Evolutionary conservation across 30 jellyfish, hydroid and myxozoan species (phyloP), one percentile per base, ranked within the genome.

Genomic region (Pelagia noctiluca): DNA sequence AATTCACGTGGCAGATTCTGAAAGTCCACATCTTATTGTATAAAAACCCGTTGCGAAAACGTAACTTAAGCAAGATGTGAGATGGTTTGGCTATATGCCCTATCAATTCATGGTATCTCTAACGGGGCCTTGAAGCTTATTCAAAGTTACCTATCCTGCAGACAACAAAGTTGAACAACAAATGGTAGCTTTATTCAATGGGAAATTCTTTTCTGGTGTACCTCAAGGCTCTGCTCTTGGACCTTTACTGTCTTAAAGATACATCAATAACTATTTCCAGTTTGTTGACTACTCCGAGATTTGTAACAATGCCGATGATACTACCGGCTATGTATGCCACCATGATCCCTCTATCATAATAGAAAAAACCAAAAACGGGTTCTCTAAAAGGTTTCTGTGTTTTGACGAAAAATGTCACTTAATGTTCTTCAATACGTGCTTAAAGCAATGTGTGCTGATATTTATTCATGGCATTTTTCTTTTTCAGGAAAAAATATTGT

Each of bases 401-500:
- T 42, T 5, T 5, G 12, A 16, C 57, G 57, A 42, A 42, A 42
- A 42, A 42, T 42, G 57, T 19, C 2, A 52, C 26, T 52, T 3
- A 52, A 52, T 52, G 68, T 52, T 52, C 28, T 52, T 52, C 21
- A 19, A 30, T 52, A 52, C n/a, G n/a, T n/a, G n/a, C n/a, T n/a
- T 42, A 42, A 42, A 5, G 57, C 57, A 42, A 42, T n/a, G 16
- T 42, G 57, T 42, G 16, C 8, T 42, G 57, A 5, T 42, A 16
- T 16, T 42, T 42, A 42, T 42, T 5, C 57, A 42, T 42, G 57
- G 12, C 8, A 16, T 63, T 12, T 62, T 64, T 13, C 24, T 10
- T 62, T 70, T 54, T 16, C 71, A 67, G 78, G 85, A 70, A 61
- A 50, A 67, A 30, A 28, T 35, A 18, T 37, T 71, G 24, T 19